Evolutionary conservation across 1,140 invertebrate genomes (phyloP), one percentile per base, ranked within the genome.

Genomic region (Dolichoris vasculosae): DNA sequence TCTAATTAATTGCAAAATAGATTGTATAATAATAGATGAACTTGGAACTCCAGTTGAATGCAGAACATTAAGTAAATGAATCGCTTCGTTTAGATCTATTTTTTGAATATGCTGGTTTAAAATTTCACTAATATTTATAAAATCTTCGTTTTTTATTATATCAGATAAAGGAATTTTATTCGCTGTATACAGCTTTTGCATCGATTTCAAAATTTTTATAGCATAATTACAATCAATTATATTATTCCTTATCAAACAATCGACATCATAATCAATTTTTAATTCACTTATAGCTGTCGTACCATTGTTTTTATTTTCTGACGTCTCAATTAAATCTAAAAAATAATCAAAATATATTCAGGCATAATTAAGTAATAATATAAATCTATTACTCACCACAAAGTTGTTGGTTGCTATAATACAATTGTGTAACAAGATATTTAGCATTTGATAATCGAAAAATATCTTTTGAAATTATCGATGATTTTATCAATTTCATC

Each of bases 1-100:
- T 71, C 94, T 89, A 51, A 96, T 90, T 30, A 96, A 88, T 89
- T 96, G 95, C 6, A 96, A 89, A 64, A 96, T 87, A 6, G 94
- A 93, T 91, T 96, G 95, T 32, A 95, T 90, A 30, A 96, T 94
- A 20, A 94, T 89, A 69, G 94, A 94, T 51, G 94, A 92, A 0
- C 92, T 90, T 35, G 94, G 92, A 0, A 96, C 93, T 46, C 94
- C 91, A 0, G 96, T 90, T 88, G 93, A 94, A 1, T 91, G 90
- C 7, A 96, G 89, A 20, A 94, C 89, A 93, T 95, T 96, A 2
- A 95, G 88, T 0, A 93, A 92, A 82, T 94, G 92, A 9, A 96
- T 92, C 0, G 93, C 90, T 78, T 96, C 94, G 75, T 92, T 91
- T 0, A 93, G 69, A 7, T 94, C 93, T 38, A 96, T 90, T 7